A percentile compares a stretch with the other conserved stretches of the same genome.
phyloP scores from a whole-genome alignment of 2,113 vertebrate genomes.

The Formicarius rufipectus region DNA sequence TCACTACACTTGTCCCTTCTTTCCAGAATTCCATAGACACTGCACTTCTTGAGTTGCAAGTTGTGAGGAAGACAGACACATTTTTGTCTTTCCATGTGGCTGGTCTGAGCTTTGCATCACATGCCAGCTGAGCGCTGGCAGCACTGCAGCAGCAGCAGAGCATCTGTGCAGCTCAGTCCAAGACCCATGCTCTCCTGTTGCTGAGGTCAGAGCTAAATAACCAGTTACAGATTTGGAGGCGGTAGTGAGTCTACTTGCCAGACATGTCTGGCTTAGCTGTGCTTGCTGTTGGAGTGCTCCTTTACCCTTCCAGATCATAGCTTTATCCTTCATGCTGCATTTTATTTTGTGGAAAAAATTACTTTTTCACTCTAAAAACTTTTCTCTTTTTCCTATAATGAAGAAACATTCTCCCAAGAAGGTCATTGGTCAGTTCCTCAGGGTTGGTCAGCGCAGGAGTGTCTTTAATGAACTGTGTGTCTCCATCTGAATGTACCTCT shows the following conservation, averaged over 20 bases:
- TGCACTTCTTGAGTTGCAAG: not conserved
- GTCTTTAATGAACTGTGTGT: not conserved
- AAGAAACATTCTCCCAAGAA: not conserved
- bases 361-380: not conserved
- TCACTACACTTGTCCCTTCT: accelerated
- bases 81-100: not conserved
- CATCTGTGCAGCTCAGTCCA: not conserved
- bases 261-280: not conserved
- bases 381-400: not conserved
- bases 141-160: not conserved
- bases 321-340: not conserved
- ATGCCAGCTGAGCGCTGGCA: not conserved
- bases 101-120: not conserved
- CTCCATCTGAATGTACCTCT: not conserved
- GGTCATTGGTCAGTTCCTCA: not conserved
- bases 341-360: not conserved
- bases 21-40: accelerated
- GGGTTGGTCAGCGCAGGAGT: not conserved
- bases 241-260: not conserved
- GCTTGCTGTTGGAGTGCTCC: not conserved
- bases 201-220: not conserved
- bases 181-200: not conserved
- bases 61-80: not conserved
- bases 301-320: not conserved
- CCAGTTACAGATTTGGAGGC: not conserved